Evolutionary conservation across 2,797 vertebrate genomes (phyloP).

Genomic region (Smutsia temminckii): DNA sequence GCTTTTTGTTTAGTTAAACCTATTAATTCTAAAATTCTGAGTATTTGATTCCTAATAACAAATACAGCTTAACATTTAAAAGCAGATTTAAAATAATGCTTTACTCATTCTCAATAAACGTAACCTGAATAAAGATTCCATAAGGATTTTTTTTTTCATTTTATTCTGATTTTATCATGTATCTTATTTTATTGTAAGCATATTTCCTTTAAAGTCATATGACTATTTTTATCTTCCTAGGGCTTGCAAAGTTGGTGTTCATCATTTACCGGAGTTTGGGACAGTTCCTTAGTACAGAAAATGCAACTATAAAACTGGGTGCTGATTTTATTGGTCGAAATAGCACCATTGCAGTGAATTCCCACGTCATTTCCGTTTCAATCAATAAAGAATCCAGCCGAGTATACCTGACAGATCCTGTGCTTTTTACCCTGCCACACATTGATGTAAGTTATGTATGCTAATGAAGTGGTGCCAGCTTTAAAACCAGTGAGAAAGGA

Average conservation of each 20-base stretch:
- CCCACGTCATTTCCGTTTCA: conserved; percentile 96
- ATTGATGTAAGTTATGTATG: conserved; percentile 93
- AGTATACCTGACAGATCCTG: conserved; percentile 97
- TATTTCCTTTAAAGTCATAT: neutral
- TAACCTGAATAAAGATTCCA: neutral
- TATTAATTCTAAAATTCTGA: conserved; percentile 12
- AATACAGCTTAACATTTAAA: conserved; percentile 11
- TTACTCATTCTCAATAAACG: neutral
- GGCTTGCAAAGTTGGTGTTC: conserved; percentile 97
- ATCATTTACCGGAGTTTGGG: conserved; percentile 98
- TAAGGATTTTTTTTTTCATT: neutral
- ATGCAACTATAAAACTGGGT: conserved; percentile 95
- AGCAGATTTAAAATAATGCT: conserved; percentile 29
- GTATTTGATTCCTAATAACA: neutral
- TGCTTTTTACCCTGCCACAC: conserved; percentile 97
- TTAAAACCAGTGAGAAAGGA: conserved; percentile 86
- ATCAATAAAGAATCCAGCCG: conserved; percentile 99
- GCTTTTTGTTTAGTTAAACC: conserved; percentile 16
- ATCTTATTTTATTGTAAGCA: neutral
- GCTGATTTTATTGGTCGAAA: conserved; percentile 92
- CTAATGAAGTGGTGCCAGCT: conserved; percentile 84
- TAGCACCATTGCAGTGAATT: conserved; percentile 95
- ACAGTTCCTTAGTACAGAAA: conserved; percentile 97
- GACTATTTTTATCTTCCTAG: conserved; percentile 81
- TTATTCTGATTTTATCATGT: neutral